phyloP scores from a whole-genome alignment of 37 sponge, comb jelly and placozoan genomes.

The Halisarca cf. caerulea region DNA sequence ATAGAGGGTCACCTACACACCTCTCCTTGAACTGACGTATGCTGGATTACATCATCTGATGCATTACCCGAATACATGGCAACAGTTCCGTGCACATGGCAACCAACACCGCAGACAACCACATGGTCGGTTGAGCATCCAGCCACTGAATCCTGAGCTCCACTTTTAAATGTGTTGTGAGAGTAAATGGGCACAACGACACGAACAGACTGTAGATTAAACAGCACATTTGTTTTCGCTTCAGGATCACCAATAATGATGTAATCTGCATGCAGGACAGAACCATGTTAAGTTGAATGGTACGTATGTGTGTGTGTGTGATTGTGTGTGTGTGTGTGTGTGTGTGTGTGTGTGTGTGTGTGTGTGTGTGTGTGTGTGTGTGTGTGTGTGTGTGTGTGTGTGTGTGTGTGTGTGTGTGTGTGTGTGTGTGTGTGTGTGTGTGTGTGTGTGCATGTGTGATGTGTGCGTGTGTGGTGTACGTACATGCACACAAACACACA shows the following conservation, averaged over 20 bases:
- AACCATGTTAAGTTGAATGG: no score
- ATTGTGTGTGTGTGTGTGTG: no score
- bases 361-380: no score
- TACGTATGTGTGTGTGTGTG: not conserved
- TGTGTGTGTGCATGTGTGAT: not conserved
- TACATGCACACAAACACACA: not conserved
- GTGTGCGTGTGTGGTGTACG: not conserved
- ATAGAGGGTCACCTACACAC: constrained; percentile 7
- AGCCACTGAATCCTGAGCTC: not conserved
- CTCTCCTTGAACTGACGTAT: constrained; percentile 12
- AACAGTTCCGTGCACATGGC: not conserved
- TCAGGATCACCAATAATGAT: constrained; percentile 64
- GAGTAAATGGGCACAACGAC: constrained; percentile 19
- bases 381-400: not conserved
- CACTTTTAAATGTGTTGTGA: constrained; percentile 23
- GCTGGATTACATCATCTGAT: not conserved
- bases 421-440: no score
- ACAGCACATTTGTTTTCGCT: constrained; percentile 47
- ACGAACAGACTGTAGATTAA: not conserved
- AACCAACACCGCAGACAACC: not conserved
- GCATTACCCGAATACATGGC: constrained; percentile 79
- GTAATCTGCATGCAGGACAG: not conserved
- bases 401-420: not conserved
- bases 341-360: not conserved
- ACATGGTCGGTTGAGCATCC: not conserved